These are phyloP conservation scores for Pseudobourletiella spinata DNA, from an alignment of 1,140 invertebrate genomes.

Conservation along the genomic window DNA sequence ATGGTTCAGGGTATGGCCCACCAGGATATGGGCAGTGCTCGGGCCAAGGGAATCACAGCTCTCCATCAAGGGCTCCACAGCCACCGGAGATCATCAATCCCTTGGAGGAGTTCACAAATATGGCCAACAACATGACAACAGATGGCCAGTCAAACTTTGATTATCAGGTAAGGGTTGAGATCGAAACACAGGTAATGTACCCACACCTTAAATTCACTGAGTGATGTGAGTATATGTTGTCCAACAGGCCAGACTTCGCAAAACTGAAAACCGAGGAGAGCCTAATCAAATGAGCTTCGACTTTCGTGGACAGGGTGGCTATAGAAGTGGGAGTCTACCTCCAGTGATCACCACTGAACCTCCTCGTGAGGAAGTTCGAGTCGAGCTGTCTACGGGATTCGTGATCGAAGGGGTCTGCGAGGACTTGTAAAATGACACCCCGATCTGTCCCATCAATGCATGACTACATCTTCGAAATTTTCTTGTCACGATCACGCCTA, in stretches of 20 bases:
- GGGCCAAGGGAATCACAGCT: not conserved
- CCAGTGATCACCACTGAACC: not conserved
- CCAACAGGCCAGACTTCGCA: not conserved
- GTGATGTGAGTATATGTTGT: not conserved
- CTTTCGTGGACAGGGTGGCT: not conserved
- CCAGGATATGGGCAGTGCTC: no score
- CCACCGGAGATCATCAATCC: constrained; percentile 16
- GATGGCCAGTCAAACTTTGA: constrained; percentile 13
- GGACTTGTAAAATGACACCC: constrained; percentile 13
- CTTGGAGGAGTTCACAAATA: constrained; percentile 17
- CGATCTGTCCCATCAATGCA: no score
- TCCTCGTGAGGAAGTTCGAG: not conserved
- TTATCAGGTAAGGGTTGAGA: not conserved
- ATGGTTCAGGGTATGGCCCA: no score
- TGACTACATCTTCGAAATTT: no score
- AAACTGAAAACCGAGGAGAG: not conserved
- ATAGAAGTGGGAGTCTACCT: not conserved
- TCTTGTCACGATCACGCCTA: no score
- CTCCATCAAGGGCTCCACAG: not conserved
- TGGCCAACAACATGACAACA: constrained; percentile 13
- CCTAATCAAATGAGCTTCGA: not conserved
- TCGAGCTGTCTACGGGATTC: constrained; percentile 1
- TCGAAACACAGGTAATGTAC: not conserved
- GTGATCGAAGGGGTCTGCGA: constrained; percentile 5
- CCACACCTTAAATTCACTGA: not conserved